Evolutionary conservation across 2,797 vertebrate species (phyloP).

Genomic region (Champsocephalus esox): DNA sequence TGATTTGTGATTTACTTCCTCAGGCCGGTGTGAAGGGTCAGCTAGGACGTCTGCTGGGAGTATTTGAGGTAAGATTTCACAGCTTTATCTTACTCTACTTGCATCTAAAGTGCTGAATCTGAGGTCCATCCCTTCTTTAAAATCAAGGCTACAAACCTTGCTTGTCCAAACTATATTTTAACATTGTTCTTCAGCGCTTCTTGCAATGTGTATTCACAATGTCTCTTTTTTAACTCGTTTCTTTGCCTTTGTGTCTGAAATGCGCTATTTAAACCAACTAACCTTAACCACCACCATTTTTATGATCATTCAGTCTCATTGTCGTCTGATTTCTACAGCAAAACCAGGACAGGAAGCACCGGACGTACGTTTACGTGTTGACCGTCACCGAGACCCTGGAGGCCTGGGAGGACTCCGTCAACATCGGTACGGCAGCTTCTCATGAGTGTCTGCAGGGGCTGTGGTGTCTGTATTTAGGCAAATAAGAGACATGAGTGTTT

Average conservation of each 20-base stretch:
- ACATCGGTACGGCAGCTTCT: conserved; percentile 88
- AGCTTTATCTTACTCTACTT: background rate
- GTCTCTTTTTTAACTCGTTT: no score
- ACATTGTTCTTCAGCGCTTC: no score
- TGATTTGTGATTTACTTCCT: conserved; percentile 30
- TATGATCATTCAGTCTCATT: conserved; percentile 1
- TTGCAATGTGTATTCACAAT: no score
- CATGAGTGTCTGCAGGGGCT: background rate
- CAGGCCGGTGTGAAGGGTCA: conserved; percentile 98
- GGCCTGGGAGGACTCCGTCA: conserved; percentile 98
- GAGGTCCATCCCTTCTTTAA: no score
- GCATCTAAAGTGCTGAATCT: no score
- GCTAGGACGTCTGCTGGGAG: conserved; percentile 94
- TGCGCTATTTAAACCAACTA: no score
- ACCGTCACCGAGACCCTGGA: conserved; percentile 97
- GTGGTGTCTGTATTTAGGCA: background rate
- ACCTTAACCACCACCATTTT: no score
- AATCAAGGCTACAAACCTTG: no score
- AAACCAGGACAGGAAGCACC: conserved; percentile 98
- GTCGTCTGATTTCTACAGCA: conserved; percentile 82
- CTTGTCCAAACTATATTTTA: no score
- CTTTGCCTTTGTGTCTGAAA: no score
- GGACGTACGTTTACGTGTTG: conserved; percentile 97
- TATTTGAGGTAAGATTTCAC: conserved; percentile 92
- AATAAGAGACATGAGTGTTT: no score